Evolutionary conservation across 2,113 vertebrate genomes (phyloP).

Genomic region (Anguilla rostrata): DNA sequence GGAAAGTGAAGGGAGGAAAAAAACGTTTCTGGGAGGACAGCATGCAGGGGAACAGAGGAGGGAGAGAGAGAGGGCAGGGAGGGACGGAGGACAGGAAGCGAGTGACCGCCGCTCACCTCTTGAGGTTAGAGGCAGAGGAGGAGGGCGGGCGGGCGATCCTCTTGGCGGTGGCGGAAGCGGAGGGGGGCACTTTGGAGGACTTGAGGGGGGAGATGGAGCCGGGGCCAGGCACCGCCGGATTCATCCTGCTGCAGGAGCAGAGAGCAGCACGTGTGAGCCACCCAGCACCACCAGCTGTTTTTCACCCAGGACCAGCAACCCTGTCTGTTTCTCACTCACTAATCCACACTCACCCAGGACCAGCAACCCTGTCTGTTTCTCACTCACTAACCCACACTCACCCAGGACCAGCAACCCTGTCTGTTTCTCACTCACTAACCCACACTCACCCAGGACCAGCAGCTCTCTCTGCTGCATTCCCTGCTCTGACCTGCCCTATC

Average conservation of each 20-base stretch:
- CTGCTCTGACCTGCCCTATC: too few relatives aligned
- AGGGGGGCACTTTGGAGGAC: conserved; percentile 72
- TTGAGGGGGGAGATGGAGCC: conserved; percentile 74
- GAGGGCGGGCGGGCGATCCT: conserved; percentile 65
- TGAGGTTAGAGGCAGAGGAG: conserved; percentile 58
- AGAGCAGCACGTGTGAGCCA: conserved; percentile 6
- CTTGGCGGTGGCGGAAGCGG: conserved; percentile 70
- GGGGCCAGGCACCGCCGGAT: conserved; percentile 61
- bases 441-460: neutral
- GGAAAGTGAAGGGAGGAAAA: neutral
- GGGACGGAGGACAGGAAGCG: neutral
- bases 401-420: neutral
- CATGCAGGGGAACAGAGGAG: neutral
- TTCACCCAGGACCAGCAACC: neutral
- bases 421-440: neutral
- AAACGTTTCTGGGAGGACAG: neutral
- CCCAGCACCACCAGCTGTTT: neutral
- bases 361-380: neutral
- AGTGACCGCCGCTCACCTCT: conserved; percentile 63
- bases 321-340: neutral
- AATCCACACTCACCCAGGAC: neutral
- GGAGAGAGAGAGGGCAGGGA: neutral
- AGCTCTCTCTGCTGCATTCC: neutral
- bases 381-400: neutral
- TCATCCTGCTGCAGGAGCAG: conserved; percentile 62